Evolutionary conservation across 2,113 vertebrate species (phyloP).

Genomic region (Orthonyx spaldingii): DNA sequence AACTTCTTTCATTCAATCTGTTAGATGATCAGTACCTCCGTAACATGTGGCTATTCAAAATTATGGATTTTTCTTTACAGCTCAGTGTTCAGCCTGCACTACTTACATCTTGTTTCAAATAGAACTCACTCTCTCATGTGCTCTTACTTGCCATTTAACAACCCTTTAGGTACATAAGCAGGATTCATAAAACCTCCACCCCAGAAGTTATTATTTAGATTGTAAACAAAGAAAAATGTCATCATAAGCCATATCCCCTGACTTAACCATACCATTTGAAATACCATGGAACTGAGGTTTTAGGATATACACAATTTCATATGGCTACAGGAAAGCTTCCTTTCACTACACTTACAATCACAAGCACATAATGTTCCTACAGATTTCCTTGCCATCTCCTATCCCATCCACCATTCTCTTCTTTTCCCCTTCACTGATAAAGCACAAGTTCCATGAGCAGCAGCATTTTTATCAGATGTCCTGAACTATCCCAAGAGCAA

Average conservation of each 20-base stretch:
- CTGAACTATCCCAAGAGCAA: not conserved
- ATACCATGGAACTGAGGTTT: not conserved
- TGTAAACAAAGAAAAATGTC: not conserved
- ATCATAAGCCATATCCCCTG: not conserved
- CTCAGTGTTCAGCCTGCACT: not conserved
- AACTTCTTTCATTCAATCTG: not conserved
- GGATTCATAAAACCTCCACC: not conserved
- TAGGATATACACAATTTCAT: not conserved
- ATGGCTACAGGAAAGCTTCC: not conserved
- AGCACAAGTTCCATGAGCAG: not conserved
- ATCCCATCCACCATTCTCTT: not conserved
- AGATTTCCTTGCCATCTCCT: not conserved
- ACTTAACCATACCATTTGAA: not conserved
- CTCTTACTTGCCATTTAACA: not conserved
- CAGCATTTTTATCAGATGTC: not conserved
- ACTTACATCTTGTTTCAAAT: not conserved
- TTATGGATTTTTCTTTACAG: not conserved
- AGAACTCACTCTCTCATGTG: not conserved
- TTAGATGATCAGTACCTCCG: not conserved
- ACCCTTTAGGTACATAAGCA: not conserved
- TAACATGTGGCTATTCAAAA: not conserved
- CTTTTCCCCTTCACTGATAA: not conserved
- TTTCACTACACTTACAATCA: not conserved
- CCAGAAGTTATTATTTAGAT: not conserved
- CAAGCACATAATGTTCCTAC: not conserved